phyloP scores from a whole-genome alignment of 2,797 vertebrate genomes.

The Darevskia mixta region DNA sequence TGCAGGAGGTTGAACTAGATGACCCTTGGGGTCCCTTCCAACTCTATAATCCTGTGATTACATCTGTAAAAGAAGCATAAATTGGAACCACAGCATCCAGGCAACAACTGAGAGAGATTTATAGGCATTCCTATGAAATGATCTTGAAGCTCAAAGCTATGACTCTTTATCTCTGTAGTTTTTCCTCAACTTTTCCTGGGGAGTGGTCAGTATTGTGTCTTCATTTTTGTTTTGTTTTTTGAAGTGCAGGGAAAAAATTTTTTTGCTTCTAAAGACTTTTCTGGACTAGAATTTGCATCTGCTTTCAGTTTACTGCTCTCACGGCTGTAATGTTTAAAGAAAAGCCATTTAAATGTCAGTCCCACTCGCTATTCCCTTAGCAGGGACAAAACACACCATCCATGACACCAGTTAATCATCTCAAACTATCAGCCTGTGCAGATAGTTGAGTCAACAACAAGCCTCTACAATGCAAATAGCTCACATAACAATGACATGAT shows the following conservation, averaged over 20 bases:
- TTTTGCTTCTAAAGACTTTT: not conserved
- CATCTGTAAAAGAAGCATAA: not conserved
- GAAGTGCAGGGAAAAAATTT: not conserved
- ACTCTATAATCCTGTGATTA: no score
- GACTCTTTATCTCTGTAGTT: not conserved
- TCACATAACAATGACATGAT: conserved; percentile 39
- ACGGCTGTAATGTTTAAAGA: not conserved
- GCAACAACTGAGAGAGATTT: not conserved
- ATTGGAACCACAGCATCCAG: not conserved
- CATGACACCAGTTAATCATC: conserved; percentile 72
- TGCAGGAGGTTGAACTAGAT: no score
- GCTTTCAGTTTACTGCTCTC: conserved; percentile 1
- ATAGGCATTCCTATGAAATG: not conserved
- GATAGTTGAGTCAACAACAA: conserved; percentile 56
- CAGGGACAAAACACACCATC: conserved; percentile 18
- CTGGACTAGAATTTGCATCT: not conserved
- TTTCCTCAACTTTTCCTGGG: not conserved
- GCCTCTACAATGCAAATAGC: conserved; percentile 63
- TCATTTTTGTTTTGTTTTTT: not conserved
- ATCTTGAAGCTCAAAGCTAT: not conserved
- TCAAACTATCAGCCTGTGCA: conserved; percentile 58
- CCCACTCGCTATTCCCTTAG: not conserved
- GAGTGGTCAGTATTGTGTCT: not conserved
- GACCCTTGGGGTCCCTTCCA: no score
- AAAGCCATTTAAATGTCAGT: not conserved